phyloP scores from a whole-genome alignment of 2,113 vertebrate species.

The Rousettus leschenaultii region DNA sequence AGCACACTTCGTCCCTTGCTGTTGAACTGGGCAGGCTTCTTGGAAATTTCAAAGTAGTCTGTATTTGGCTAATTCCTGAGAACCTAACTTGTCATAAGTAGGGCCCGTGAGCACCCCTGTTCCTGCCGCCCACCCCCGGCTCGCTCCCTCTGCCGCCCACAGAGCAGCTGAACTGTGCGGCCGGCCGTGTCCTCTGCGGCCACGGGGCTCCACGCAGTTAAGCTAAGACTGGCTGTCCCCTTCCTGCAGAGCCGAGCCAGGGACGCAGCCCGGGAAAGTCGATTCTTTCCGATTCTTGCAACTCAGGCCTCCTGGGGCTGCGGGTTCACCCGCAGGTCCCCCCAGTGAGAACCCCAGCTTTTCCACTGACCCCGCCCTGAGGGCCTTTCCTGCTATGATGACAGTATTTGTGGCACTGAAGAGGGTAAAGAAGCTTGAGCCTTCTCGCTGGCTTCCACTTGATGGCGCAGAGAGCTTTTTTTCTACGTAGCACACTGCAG shows the following conservation, averaged over 20 bases:
- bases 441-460: neutral
- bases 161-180: neutral
- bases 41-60: neutral
- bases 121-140: neutral
- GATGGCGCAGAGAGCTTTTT: neutral
- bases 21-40: neutral
- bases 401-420: neutral
- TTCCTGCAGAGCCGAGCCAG: neutral
- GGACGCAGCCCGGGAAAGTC: neutral
- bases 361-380: fast-evolving
- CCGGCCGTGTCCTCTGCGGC: neutral
- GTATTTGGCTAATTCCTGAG: neutral
- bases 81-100: neutral
- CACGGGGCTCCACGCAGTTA: fast-evolving
- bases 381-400: neutral
- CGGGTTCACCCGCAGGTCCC: neutral
- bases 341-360: neutral
- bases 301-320: neutral
- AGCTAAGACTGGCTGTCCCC: neutral
- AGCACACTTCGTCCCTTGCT: neutral
- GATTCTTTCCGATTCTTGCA: neutral
- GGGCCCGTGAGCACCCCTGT: neutral
- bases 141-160: fast-evolving
- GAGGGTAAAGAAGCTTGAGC: slow-evolving; percentile 37
- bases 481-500: neutral